Evolutionary conservation across 2,113 vertebrate species (phyloP).

Genomic region (Chauna torquata): DNA sequence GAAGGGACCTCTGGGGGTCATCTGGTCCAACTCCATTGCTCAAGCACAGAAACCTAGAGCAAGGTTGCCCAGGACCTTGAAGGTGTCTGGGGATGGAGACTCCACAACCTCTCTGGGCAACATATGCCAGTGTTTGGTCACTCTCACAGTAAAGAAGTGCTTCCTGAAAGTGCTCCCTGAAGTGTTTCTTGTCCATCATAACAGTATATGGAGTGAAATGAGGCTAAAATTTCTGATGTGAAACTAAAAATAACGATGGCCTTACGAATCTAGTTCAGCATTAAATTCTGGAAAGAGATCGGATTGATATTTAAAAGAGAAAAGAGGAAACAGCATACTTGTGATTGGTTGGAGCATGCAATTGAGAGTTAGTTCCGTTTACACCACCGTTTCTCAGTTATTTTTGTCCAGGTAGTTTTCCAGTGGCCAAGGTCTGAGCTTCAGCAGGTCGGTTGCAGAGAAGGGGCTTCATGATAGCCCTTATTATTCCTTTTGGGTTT

Average conservation of each 20-base stretch:
- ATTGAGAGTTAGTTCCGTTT: not conserved
- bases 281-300: not conserved
- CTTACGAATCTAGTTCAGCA: not conserved
- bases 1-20: not conserved
- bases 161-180: not conserved
- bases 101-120: not conserved
- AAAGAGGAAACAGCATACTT: not conserved
- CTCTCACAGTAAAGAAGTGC: not conserved
- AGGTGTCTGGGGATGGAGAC: not conserved
- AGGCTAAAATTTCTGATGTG: not conserved
- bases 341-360: not conserved
- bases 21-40: not conserved
- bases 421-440: not conserved
- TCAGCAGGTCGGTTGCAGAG: not conserved
- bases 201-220: not conserved
- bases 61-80: not conserved
- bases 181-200: not conserved
- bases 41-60: not conserved
- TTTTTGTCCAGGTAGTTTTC: not conserved
- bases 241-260: not conserved
- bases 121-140: not conserved
- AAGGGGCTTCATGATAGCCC: fast-evolving
- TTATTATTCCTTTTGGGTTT: not conserved
- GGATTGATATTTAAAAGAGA: too few relatives aligned
- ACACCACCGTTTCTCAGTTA: not conserved